A percentile compares a stretch with the other conserved stretches of the same genome.
These are phyloP conservation scores for Pediacus dermestoides DNA, from an alignment of 2,888 invertebrate species.

Conservation along the genomic window DNA sequence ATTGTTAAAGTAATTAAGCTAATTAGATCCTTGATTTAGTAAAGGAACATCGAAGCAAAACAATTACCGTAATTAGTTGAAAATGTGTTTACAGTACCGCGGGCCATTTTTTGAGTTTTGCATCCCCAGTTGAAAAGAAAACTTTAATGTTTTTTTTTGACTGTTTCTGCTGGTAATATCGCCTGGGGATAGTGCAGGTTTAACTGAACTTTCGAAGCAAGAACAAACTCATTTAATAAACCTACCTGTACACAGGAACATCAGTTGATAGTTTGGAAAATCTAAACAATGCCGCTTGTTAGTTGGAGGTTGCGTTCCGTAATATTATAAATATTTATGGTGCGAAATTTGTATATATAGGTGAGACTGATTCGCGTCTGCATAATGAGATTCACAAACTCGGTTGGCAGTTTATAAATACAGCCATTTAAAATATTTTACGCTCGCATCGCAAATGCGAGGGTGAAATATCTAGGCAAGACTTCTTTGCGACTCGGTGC, in stretches of 20 bases:
- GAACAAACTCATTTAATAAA: too few species aligned
- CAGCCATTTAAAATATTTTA: constrained; percentile 10
- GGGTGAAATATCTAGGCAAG: constrained; percentile 5
- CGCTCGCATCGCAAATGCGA: constrained; percentile 3
- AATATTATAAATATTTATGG: constrained; percentile 10
- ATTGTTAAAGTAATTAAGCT: background rate
- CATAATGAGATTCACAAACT: constrained; percentile 10
- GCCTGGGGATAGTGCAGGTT: too few species aligned
- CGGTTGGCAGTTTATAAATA: constrained; percentile 11
- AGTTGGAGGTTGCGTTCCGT: background rate
- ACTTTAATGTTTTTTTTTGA: background rate
- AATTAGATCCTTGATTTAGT: constrained; percentile 1
- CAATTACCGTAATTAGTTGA: constrained; percentile 20
- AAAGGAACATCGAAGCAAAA: constrained; percentile 13
- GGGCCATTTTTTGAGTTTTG: constrained; percentile 9
- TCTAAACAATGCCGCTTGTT: constrained; percentile 5
- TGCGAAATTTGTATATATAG: constrained; percentile 7
- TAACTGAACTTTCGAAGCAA: too few species aligned
- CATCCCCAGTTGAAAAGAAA: constrained; percentile 1
- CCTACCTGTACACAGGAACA: too few species aligned
- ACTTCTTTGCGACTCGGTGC: constrained; percentile 7
- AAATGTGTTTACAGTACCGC: constrained; percentile 18
- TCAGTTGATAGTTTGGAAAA: constrained; percentile 9
- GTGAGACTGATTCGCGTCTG: constrained; percentile 5
- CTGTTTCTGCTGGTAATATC: background rate